Evolutionary conservation across 64 coral and sea anemone genomes (phyloP), one percentile per base, ranked within the genome.

Genomic region (Stichodactyla helianthus): DNA sequence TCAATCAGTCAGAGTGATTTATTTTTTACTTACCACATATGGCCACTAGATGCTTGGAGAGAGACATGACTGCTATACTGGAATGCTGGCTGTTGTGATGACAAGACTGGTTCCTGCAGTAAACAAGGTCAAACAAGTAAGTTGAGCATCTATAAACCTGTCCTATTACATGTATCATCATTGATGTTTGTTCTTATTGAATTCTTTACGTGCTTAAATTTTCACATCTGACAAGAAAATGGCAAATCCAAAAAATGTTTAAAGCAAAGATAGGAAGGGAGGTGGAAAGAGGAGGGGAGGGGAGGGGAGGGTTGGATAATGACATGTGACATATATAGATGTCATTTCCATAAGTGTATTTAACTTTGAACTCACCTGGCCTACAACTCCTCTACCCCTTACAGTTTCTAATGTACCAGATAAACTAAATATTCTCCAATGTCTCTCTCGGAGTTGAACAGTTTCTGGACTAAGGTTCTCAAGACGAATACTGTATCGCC

Each of bases 401-500:
- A 99, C 96, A 51, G 96, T 99, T 84, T 99, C 96, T 52, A 99
- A 80, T 70, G 96, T 99, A 14, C 96, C 96, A 78, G 96, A 94
- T 64, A 99, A 86, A 83, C 96, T 99, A 64, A 99, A 99, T 87
- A 99, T 99, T 86, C 89, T 94, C 96, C 96, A 99, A 77, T 99
- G 90, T 95, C 96, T 89, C 57, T 99, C 96, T 25, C 96, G 77
- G 1, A 99, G 96, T 50, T 99, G 96, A 5, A 92, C 96, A 5
- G 82, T 87, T 54, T 92, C 88, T 28, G 87, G 88, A 14, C 96
- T 92, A 57, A 99, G 76, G 78, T 99, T 99, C 82, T 99, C 96
- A 14, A 99, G 77, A 19, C 96, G 88, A 35, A 98, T 98, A 65
- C 96, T 95, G 62, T 98, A 98, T 15, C 96, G 89, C 96, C 96